Evolutionary conservation across 2,113 vertebrate genomes (phyloP).

Genomic region (Chiloscyllium plagiosum): DNA sequence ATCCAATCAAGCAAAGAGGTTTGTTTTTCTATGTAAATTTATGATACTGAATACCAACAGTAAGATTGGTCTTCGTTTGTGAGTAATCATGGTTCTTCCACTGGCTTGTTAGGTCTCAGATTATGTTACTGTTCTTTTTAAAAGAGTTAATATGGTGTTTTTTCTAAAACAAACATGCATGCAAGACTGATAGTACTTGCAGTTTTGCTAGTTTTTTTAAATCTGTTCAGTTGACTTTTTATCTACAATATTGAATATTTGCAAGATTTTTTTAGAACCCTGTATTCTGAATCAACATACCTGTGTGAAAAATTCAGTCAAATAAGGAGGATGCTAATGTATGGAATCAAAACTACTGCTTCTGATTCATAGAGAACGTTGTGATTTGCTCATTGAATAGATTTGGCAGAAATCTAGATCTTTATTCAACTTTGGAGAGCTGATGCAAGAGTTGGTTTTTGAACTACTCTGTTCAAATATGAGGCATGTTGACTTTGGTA

Average conservation of each 20-base stretch:
- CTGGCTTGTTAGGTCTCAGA: conserved; percentile 49
- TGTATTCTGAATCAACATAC: conserved; percentile 78
- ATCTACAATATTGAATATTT: conserved; percentile 60
- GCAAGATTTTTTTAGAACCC: conserved; percentile 76
- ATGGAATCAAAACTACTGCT: conserved; percentile 55
- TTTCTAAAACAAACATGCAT: conserved; percentile 51
- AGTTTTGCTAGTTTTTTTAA: neutral
- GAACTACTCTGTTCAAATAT: conserved; percentile 75
- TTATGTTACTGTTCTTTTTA: conserved; percentile 50
- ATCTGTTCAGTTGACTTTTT: neutral
- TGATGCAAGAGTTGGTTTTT: conserved; percentile 87
- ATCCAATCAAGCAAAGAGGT: conserved; percentile 99
- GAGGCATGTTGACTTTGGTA: conserved; percentile 68
- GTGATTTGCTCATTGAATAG: conserved; percentile 87
- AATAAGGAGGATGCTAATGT: conserved; percentile 45
- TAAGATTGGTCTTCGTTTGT: conserved; percentile 93
- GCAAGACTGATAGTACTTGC: conserved; percentile 52
- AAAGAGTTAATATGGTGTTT: conserved; percentile 62
- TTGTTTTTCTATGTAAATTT: conserved; percentile 99
- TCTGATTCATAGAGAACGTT: conserved; percentile 93
- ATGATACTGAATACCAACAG: conserved; percentile 95
- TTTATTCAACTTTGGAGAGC: conserved; percentile 85
- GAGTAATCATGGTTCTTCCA: conserved; percentile 90
- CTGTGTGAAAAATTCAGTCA: conserved; percentile 78
- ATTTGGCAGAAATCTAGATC: conserved; percentile 92